Base-by-base conservation (phyloP, 1,140 invertebrate species). In the Trichonephila clavipes region DNA sequence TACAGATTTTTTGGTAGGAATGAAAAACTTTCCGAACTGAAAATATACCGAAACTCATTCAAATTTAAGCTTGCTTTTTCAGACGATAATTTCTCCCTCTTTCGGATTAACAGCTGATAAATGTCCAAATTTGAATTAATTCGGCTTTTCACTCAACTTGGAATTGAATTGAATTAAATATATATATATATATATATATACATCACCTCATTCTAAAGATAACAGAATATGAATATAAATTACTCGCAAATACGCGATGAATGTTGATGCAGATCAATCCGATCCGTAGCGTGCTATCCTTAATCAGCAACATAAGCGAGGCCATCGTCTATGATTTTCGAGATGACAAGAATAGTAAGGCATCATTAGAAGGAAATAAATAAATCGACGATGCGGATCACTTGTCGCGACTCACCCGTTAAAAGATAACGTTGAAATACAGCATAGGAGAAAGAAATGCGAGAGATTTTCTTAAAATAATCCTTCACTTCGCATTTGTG, bases 391-490 rank as follows among this genome's bases (percentile, higher is more conserved):
- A 18, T 40, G 34, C 72, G 72, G 72, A 77, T 77, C 72, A 77
- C 72, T 40, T 18, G 72, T 18, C 34, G 24, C 7, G 34, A 34
- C 14, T 77, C 16, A 77, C 24, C 69, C 24, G 69, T 77, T 77
- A 77, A 40, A 77, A 34, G 16, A 77, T 40, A 34, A 28, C 28
- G 28, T 34, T 77, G 72, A 5, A 34, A 77, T 28, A 18, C 28
- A 18, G 72, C 16, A 77, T 18, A 34, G 14, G 62, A 4, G 8
- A 12, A 40, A 77, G 18, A 77, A 16, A 19, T 14, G 18, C 2
- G 16, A 16, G 72, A 34, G 72, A 40, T 77, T 77, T 77, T 77
- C 28, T 19, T 77, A 77, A 77, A 77, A 77, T 77, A 77, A 77
- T 77, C 28, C 6, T 77, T 40, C 51, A 18, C 28, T 40, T 77